These are phyloP conservation scores for Carollia perspicillata DNA, from an alignment of 2,113 vertebrate genomes.

Conservation along the genomic window DNA sequence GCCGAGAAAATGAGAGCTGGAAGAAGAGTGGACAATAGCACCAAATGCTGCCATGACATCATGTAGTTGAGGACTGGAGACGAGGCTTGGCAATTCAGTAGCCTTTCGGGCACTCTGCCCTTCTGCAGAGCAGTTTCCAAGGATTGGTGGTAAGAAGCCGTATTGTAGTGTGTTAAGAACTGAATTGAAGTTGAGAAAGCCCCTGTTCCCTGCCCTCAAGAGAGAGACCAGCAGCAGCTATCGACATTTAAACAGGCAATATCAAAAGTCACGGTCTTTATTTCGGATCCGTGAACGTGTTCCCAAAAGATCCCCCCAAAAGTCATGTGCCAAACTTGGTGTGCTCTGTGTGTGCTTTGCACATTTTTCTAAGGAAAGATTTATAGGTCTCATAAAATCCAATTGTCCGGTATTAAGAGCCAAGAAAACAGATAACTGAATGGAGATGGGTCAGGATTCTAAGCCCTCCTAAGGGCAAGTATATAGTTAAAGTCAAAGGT, in stretches of 20 bases:
- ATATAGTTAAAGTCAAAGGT: neutral
- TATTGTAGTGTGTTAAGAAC: neutral
- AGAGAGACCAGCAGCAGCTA: neutral
- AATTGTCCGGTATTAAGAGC: neutral
- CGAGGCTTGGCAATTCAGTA: neutral
- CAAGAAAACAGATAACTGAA: neutral
- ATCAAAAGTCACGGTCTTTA: neutral
- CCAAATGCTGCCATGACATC: no score
- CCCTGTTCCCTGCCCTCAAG: neutral
- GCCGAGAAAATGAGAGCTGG: neutral
- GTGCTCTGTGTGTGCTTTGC: neutral
- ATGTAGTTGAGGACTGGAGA: accelerated
- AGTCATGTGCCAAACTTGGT: neutral
- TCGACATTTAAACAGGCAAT: neutral
- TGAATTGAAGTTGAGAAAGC: neutral
- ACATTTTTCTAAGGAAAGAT: neutral
- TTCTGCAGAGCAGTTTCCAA: neutral
- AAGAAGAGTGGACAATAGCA: neutral
- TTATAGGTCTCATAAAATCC: neutral
- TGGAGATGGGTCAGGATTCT: neutral
- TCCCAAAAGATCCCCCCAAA: neutral
- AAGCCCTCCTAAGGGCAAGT: neutral
- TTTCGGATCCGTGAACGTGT: neutral
- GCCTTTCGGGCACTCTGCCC: neutral
- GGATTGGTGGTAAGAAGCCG: neutral